Evolutionary conservation across 2,888 invertebrate genomes (phyloP).

Genomic region (Dasysyrphus tricinctus): DNA sequence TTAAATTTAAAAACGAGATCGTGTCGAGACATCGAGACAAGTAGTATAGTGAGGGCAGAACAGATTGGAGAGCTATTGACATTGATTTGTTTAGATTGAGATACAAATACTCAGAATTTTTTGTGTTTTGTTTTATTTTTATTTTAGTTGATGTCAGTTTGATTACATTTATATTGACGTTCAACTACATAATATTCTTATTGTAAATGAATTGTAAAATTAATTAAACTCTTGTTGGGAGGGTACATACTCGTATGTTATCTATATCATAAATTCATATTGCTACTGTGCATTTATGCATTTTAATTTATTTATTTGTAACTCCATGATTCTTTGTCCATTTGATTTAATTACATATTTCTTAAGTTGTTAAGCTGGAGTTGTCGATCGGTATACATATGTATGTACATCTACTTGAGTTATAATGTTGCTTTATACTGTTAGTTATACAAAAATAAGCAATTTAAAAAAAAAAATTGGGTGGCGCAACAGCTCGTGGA

Average conservation of each 20-base stretch:
- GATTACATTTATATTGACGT: constrained; percentile 34
- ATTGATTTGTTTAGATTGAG: constrained; percentile 69
- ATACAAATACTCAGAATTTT: constrained; percentile 40
- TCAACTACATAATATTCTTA: not conserved
- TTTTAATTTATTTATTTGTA: not conserved
- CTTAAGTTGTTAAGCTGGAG: not conserved
- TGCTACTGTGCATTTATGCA: constrained; percentile 4
- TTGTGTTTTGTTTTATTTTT: constrained; percentile 13
- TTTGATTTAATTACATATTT: constrained; percentile 23
- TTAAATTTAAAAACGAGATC: constrained; percentile 64
- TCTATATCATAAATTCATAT: constrained; percentile 18
- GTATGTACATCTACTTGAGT: no score
- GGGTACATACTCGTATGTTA: not conserved
- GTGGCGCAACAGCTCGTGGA: no score
- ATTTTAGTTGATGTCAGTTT: constrained; percentile 41
- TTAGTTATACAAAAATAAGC: not conserved
- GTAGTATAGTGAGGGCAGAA: constrained; percentile 7
- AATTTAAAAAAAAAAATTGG: no score
- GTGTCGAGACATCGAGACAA: constrained; percentile 59
- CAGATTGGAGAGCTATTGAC: constrained; percentile 41
- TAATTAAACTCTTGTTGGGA: constrained; percentile 49
- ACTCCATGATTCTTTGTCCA: not conserved
- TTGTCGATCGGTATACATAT: no score
- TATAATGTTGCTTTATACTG: not conserved
- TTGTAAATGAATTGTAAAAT: constrained; percentile 57